These are phyloP conservation scores for Ariolimax columbianus DNA, from an alignment of 2,888 invertebrate species.

Conservation along the genomic window DNA sequence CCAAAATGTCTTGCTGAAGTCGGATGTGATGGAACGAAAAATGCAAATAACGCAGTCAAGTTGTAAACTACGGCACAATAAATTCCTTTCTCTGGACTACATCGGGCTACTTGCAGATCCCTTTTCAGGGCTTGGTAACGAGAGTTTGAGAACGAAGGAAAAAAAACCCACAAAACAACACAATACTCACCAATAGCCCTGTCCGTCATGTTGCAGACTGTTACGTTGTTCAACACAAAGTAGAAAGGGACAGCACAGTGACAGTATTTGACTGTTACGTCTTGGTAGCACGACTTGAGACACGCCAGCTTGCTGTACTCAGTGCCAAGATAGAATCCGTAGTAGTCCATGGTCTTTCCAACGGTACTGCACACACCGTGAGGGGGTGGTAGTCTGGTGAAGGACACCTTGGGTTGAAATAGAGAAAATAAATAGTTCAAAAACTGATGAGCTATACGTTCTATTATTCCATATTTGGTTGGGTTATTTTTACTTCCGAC, in stretches of 20 bases:
- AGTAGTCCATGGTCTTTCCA: constrained; percentile 58
- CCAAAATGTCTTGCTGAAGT: no score
- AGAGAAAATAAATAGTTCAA: neutral
- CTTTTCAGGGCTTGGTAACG: no score
- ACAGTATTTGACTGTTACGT: constrained; percentile 69
- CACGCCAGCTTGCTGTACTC: constrained; percentile 76
- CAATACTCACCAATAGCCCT: constrained; percentile 53
- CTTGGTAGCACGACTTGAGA: constrained; percentile 77
- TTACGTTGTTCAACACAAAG: constrained; percentile 54
- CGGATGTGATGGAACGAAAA: no score
- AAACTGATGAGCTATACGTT: no score
- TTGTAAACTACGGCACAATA: no score
- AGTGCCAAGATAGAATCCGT: constrained; percentile 57
- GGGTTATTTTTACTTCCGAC: no score
- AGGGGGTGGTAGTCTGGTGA: constrained; percentile 71
- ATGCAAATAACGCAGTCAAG: no score
- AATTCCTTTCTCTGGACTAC: no score
- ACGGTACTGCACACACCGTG: constrained; percentile 73
- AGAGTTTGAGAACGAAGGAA: no score
- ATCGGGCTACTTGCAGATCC: no score
- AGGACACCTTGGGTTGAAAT: constrained; percentile 60
- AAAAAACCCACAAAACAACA: no score
- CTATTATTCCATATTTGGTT: no score
- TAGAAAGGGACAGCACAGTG: constrained; percentile 69
- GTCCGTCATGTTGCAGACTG: constrained; percentile 60